phyloP scores from a whole-genome alignment of 2,113 vertebrate genomes.

The Marmota flaviventris region DNA sequence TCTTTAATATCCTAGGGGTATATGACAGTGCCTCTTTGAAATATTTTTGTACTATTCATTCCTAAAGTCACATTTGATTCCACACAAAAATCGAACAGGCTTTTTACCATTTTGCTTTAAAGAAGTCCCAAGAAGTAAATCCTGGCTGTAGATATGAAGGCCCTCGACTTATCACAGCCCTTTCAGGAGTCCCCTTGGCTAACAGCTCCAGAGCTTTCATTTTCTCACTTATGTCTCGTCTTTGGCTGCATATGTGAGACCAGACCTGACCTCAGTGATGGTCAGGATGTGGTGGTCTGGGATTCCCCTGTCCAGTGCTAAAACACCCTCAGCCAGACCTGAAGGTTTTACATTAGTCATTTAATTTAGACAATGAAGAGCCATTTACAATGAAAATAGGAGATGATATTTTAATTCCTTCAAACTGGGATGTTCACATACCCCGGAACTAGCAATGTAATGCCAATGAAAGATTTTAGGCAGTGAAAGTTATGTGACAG shows the following conservation, averaged over 20 bases:
- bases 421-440: not conserved
- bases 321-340: not conserved
- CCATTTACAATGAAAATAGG: not conserved
- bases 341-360: not conserved
- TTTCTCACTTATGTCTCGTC: not conserved
- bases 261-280: not conserved
- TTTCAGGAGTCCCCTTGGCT: not conserved
- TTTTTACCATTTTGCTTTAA: not conserved
- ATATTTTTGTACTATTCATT: not conserved
- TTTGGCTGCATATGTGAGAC: not conserved
- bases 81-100: not conserved
- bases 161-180: not conserved
- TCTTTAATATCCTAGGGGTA: not conserved
- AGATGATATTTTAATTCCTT: not conserved
- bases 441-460: not conserved
- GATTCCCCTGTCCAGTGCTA: not conserved
- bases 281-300: not conserved
- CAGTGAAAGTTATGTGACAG: not conserved
- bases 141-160: not conserved
- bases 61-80: not conserved
- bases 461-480: not conserved
- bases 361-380: not conserved
- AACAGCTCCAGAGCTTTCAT: not conserved
- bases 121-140: not conserved
- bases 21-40: not conserved